These are phyloP conservation scores for Cyclophora albipunctata DNA, from an alignment of 2,888 invertebrate species.

Conservation along the genomic window DNA sequence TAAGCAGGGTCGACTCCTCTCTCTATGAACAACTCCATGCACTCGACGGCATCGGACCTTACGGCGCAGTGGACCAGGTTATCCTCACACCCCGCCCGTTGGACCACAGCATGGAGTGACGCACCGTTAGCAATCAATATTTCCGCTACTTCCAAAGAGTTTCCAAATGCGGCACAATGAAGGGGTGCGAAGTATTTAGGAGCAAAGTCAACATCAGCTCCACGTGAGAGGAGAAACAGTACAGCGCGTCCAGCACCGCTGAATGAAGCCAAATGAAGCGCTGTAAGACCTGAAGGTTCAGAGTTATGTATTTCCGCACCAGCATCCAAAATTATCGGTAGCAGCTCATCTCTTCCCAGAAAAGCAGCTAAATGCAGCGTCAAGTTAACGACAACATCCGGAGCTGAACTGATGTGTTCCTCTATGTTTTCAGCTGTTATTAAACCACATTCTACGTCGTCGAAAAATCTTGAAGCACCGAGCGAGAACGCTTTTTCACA, in stretches of 20 bases:
- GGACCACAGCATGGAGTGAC: slow-evolving; percentile 80
- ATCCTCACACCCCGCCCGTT: slow-evolving; percentile 80
- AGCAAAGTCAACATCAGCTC: slow-evolving; percentile 80
- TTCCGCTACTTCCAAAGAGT: slow-evolving; percentile 85
- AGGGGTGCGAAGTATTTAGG: slow-evolving; percentile 86
- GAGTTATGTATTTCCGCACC: slow-evolving; percentile 82
- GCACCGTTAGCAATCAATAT: slow-evolving; percentile 83
- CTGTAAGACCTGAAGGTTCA: slow-evolving; percentile 84
- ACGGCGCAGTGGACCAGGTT: slow-evolving; percentile 90
- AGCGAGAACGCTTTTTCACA: slow-evolving; percentile 81
- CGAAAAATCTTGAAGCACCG: slow-evolving; percentile 80
- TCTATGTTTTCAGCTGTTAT: slow-evolving; percentile 77
- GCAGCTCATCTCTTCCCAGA: slow-evolving; percentile 80
- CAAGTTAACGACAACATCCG: slow-evolving; percentile 81
- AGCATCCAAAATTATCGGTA: slow-evolving; percentile 78
- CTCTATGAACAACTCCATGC: slow-evolving; percentile 83
- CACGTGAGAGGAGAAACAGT: slow-evolving; percentile 79
- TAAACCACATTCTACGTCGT: slow-evolving; percentile 83
- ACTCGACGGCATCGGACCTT: slow-evolving; percentile 85
- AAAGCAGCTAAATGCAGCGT: slow-evolving; percentile 84
- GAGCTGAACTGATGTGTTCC: slow-evolving; percentile 75
- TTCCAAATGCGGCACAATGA: slow-evolving; percentile 93
- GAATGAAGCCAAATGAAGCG: slow-evolving; percentile 85
- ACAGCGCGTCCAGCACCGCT: slow-evolving; percentile 83
- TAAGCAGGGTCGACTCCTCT: slow-evolving; percentile 85